Conservation (phyloP, 2,888 invertebrate genomes). For the Monopis laevigella region DNA sequence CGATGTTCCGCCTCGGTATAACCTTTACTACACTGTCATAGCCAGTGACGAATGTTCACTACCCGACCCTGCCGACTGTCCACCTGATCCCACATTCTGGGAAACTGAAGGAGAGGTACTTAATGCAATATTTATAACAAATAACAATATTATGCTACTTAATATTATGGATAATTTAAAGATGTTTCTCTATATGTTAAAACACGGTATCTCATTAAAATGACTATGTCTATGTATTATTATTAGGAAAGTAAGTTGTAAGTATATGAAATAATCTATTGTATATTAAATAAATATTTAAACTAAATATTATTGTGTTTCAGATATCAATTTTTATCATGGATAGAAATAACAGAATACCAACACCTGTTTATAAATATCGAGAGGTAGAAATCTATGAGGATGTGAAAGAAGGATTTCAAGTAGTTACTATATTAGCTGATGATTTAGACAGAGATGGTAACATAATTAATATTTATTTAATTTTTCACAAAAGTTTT, state of each 20-base stretch:
- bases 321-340: constrained; percentile 66
- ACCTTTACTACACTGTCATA: constrained; percentile 61
- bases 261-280: too few species aligned
- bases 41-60: constrained; percentile 60
- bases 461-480: too few species aligned
- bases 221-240: too few species aligned
- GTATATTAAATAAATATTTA: not conserved
- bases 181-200: too few species aligned
- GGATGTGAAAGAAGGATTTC: constrained; percentile 44
- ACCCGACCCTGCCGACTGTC: constrained; percentile 31
- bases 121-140: too few species aligned
- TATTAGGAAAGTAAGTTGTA: too few species aligned
- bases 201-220: too few species aligned
- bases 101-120: constrained; percentile 47
- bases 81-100: constrained; percentile 34
- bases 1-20: constrained; percentile 50
- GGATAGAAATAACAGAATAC: constrained; percentile 70
- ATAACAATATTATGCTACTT: too few species aligned
- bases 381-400: constrained; percentile 50
- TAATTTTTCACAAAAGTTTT: too few species aligned
- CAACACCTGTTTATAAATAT: constrained; percentile 41
- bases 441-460: constrained; percentile 69
- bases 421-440: constrained; percentile 44
- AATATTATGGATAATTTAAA: too few species aligned
- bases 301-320: not conserved